Evolutionary conservation across 2,888 invertebrate genomes (phyloP).

Genomic region (Margaritifera margaritifera): DNA sequence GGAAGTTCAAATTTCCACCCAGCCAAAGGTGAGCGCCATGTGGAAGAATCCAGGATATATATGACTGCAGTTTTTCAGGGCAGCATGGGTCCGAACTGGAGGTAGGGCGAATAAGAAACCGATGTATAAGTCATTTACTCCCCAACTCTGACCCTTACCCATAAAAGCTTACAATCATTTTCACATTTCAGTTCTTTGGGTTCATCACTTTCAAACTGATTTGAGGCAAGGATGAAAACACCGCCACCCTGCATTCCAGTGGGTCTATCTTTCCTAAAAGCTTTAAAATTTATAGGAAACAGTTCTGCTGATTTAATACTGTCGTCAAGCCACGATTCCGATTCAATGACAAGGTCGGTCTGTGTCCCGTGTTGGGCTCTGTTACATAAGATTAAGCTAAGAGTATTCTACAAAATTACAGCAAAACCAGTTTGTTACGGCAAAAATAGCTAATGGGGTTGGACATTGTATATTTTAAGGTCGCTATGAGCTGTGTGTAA

Average conservation of each 20-base stretch:
- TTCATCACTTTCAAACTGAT: conserved; percentile 12
- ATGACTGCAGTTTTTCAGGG: conserved; percentile 5
- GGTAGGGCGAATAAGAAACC: conserved; percentile 24
- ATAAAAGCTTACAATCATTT: conserved; percentile 19
- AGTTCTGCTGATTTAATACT: conserved; percentile 12
- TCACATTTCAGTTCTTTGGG: conserved; percentile 12
- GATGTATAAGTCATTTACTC: conserved; percentile 15
- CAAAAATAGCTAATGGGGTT: no score
- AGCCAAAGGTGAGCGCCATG: conserved; percentile 23
- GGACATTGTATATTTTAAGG: no score
- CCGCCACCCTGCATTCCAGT: conserved; percentile 5
- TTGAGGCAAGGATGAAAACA: conserved; percentile 13
- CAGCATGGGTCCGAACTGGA: conserved; percentile 9
- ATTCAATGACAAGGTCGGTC: conserved; percentile 16
- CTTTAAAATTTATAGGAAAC: conserved; percentile 16
- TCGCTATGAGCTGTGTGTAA: no score
- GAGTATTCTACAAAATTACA: background rate
- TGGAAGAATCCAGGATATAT: conserved; percentile 7
- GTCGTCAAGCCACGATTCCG: conserved; percentile 12
- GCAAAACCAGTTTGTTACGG: no score
- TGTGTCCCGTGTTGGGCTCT: no score
- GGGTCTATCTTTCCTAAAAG: conserved; percentile 12
- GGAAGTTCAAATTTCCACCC: conserved; percentile 22
- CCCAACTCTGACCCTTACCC: conserved; percentile 15
- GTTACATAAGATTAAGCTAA: conserved; percentile 3